Percentiles rank a stretch among this genome's conserved stretches.
Evolutionary conservation across 1,140 invertebrate species (phyloP).

Genomic region (Agraylea sexmaculata): DNA sequence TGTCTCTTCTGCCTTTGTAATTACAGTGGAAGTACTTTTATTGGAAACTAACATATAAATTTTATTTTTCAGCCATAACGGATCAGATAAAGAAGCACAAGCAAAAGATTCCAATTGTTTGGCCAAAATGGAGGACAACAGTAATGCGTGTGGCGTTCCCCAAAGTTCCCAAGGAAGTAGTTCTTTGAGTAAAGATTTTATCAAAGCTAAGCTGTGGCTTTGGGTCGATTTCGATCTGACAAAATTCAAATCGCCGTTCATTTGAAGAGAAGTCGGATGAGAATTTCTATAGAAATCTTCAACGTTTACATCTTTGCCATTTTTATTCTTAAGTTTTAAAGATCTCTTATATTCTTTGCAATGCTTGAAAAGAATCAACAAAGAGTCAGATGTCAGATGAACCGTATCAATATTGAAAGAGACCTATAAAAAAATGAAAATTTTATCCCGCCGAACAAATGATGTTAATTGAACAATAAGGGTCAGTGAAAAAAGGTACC

Average conservation of each 20-base stretch:
- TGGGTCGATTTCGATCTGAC: conserved; percentile 34
- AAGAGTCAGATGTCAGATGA: conserved; percentile 33
- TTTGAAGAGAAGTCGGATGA: conserved; percentile 20
- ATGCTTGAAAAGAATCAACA: conserved; percentile 39
- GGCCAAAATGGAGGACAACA: conserved; percentile 47
- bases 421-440: conserved; percentile 25
- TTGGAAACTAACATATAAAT: conserved; percentile 22
- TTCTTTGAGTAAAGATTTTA: conserved; percentile 45
- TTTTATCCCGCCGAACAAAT: no score
- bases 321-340: conserved; percentile 36
- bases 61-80: conserved; percentile 42
- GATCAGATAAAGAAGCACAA: conserved; percentile 34
- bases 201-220: conserved; percentile 46
- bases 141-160: conserved; percentile 50
- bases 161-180: conserved; percentile 53
- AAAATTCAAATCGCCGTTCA: conserved; percentile 26
- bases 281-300: conserved; percentile 26
- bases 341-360: conserved; percentile 43
- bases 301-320: conserved; percentile 24
- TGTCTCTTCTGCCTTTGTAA: conserved; percentile 15
- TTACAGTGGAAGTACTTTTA: conserved; percentile 22
- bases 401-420: conserved; percentile 35
- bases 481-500: conserved; percentile 21
- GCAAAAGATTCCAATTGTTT: conserved; percentile 42
- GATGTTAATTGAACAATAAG: conserved; percentile 1